Evolutionary conservation across 2,113 vertebrate genomes (phyloP), one percentile per base, ranked within the genome.

Genomic region (Axis porcinus): DNA sequence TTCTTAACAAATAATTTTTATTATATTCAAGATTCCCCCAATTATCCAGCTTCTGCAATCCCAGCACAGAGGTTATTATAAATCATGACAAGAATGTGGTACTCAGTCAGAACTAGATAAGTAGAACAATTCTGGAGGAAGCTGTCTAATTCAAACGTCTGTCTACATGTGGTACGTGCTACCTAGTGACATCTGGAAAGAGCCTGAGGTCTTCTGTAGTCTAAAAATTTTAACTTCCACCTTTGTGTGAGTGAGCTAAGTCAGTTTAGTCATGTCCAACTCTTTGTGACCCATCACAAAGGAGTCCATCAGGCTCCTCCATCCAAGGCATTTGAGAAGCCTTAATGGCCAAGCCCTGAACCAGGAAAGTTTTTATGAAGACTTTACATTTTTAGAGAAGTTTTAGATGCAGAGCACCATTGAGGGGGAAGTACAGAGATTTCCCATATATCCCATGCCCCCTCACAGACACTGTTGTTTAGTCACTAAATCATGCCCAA

Each of bases 1-100:
- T 45, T 90, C n/a, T 91, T 58, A 97, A 78, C 16, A 92, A 92
- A 89, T 64, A 14, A 27, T 64, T 84, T 76, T 85, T 91, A 86
- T 81, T 67, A 52, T 64, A 57, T 94, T 92, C 40, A 52, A 52
- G 76, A 93, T 76, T 64, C 43, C 7, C 36, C 58, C 25, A 92
- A n/a, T 64, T 64, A 64, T 33, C 11, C 30, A 58, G 7, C 23
- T 67, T 25, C 11, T 30, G 23, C 58, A 94, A 19, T 84, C 4
- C 14, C 28, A 70, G 40, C 57, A 57, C 30, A 85, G 43, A 88
- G 33, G 43, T 4, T 52, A 28, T 57, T 86, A 8, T 36, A 93
- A 89, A 81, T 36, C 55, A 47, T 40, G 28, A 67, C 4, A 54
- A 89, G 36, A 91, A n/a, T 28, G 55, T 52, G 40, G 30, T 21